phyloP scores from a whole-genome alignment of 2,888 invertebrate species.

The Ectobius pallidus region DNA sequence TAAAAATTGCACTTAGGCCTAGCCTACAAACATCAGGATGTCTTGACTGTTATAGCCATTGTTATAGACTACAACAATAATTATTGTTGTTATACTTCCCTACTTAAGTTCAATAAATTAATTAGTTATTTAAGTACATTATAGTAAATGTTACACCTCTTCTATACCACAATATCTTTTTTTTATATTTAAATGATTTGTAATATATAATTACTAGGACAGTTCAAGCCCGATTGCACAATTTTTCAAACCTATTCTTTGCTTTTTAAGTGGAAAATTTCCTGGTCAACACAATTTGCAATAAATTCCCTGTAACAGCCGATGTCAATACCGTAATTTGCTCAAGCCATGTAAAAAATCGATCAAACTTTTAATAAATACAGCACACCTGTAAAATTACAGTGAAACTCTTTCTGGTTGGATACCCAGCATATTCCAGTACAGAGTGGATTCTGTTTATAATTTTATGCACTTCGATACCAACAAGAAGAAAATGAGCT shows the following conservation, averaged over 20 bases:
- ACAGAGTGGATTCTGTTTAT: too few species aligned
- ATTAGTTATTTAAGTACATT: conserved; percentile 19
- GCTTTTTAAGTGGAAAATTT: too few species aligned
- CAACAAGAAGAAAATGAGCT: too few species aligned
- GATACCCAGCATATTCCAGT: too few species aligned
- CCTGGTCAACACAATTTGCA: too few species aligned
- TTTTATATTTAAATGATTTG: conserved; percentile 11
- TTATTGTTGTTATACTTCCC: conserved; percentile 7
- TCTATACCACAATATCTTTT: conserved; percentile 4
- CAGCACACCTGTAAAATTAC: too few species aligned
- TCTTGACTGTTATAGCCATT: background rate
- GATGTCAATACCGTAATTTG: too few species aligned
- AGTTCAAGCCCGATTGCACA: background rate
- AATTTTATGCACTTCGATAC: too few species aligned
- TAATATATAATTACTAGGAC: conserved; percentile 6
- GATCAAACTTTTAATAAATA: too few species aligned
- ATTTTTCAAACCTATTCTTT: background rate
- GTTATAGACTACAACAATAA: background rate
- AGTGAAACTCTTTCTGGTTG: too few species aligned
- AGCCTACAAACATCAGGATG: conserved; percentile 29
- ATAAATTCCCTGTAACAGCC: too few species aligned
- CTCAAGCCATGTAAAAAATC: too few species aligned
- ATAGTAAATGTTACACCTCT: background rate
- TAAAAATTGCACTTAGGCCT: conserved; percentile 41
- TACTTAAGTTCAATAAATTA: conserved; percentile 3